Evolutionary conservation across 2,113 vertebrate genomes (phyloP).

Genomic region (Madoqua kirkii): DNA sequence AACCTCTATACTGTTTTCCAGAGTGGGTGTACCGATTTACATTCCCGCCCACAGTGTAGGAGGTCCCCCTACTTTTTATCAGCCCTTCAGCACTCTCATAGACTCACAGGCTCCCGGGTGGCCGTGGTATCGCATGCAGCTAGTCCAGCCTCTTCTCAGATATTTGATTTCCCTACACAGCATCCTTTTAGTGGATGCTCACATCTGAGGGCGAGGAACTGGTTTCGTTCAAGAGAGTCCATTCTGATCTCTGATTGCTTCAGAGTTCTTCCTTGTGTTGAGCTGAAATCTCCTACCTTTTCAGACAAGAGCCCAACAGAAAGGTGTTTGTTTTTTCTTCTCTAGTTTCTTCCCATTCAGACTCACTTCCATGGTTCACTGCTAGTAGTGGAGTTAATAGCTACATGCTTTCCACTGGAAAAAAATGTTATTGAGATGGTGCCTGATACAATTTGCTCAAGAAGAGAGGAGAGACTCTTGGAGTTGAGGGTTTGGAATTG

Average conservation of each 20-base stretch:
- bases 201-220: background rate
- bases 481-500: conserved; percentile 14
- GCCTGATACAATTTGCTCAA: conserved; percentile 32
- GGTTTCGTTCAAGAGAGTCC: background rate
- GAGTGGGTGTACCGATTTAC: background rate
- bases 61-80: background rate
- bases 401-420: background rate
- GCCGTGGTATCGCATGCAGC: background rate
- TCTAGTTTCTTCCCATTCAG: conserved; percentile 13
- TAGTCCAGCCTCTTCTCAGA: background rate
- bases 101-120: background rate
- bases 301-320: background rate
- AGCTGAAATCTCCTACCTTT: background rate
- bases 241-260: background rate
- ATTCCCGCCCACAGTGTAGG: background rate
- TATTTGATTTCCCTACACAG: background rate
- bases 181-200: background rate
- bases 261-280: background rate
- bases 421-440: conserved; percentile 61
- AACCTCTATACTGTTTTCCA: background rate
- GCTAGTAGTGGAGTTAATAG: conserved; percentile 15
- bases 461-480: conserved; percentile 45
- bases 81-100: background rate
- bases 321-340: background rate
- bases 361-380: conserved; percentile 26